Percentiles rank a stretch among this genome's conserved stretches.
These are phyloP conservation scores for Spinibarbus caldwelli DNA, from an alignment of 2,797 vertebrate species.

Conservation along the genomic window DNA sequence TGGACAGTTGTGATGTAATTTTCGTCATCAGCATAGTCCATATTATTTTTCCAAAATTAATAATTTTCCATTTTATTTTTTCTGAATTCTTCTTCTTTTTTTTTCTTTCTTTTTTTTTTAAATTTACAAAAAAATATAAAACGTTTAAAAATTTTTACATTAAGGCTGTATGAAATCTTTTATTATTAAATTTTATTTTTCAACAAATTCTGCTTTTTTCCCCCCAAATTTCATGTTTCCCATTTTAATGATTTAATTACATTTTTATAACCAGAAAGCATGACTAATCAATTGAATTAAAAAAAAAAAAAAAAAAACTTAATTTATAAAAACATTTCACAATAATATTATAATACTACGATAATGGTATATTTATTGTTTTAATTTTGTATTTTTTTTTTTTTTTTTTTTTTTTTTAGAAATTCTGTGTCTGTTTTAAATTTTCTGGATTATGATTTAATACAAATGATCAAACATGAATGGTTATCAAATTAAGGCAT, in stretches of 20 bases:
- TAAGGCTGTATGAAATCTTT: too few relatives aligned
- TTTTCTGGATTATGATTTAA: neutral
- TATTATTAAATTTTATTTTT: too few relatives aligned
- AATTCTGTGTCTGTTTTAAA: neutral
- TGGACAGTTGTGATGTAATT: neutral
- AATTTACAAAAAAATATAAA: too few relatives aligned
- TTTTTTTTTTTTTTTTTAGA: neutral
- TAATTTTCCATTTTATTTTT: rapidly evolving
- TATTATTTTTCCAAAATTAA: neutral
- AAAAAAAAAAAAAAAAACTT: too few relatives aligned
- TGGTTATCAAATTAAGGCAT: neutral
- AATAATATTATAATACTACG: neutral
- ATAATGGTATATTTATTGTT: neutral
- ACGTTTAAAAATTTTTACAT: too few relatives aligned
- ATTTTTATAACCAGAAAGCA: too few relatives aligned
- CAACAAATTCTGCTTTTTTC: too few relatives aligned
- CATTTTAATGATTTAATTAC: too few relatives aligned
- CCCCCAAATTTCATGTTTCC: too few relatives aligned
- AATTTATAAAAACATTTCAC: neutral
- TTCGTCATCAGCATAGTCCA: neutral
- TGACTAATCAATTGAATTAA: neutral
- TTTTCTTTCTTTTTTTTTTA: too few relatives aligned
- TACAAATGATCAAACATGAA: neutral
- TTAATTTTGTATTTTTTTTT: too few relatives aligned
- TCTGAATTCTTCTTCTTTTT: too few relatives aligned